Evolutionary conservation across 2,113 vertebrate species (phyloP), one percentile per base, ranked within the genome.

Genomic region (Neolamprologus fasciatus): DNA sequence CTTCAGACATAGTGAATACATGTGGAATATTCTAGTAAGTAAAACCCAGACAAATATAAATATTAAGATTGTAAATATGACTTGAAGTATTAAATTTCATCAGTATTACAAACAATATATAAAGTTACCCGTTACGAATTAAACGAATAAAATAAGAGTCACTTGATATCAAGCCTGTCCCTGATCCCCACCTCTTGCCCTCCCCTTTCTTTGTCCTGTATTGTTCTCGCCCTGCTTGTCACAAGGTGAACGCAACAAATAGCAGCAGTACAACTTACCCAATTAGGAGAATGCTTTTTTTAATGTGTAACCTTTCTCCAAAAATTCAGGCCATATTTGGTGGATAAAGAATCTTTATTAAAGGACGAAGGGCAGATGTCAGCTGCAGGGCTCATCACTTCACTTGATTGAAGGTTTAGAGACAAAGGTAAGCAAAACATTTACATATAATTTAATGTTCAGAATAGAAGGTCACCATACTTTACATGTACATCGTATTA

Each of bases 241-340:
- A 92, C 90, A 93, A 91, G 93, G 89, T 94, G 86, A 89, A 51
- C 8, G 89, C 90, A 94, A 90, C 91, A 91, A 94, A 94, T 94
- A 93, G 93, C 89, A 88, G 82, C 91, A 80, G 79, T 31, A 33
- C 57, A 66, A 71, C 40, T 58, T 53, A 82, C 79, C 92, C 79
- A 91, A 89, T 91, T 89, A 91, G 81, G 84, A 92, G 78, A 80
- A 82, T 0, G 54, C 76, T 51, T 90, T 90, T 95, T 95, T 89
- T 80, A 83, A 90, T 83, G 76, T 80, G 68, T n/a, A 91, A 53
- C 85, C 88, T 89, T 92, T 91, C 73, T 88, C 76, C 55, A 68
- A 81, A 91, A 87, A 88, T 88, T 50, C 28, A 88, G 79, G 50
- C 93, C 93, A 90, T 94, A 93, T 95, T 93, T 92, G 93, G 92